Base-by-base conservation (phyloP, 2,797 vertebrate genomes). In the Australoheros facetus region DNA sequence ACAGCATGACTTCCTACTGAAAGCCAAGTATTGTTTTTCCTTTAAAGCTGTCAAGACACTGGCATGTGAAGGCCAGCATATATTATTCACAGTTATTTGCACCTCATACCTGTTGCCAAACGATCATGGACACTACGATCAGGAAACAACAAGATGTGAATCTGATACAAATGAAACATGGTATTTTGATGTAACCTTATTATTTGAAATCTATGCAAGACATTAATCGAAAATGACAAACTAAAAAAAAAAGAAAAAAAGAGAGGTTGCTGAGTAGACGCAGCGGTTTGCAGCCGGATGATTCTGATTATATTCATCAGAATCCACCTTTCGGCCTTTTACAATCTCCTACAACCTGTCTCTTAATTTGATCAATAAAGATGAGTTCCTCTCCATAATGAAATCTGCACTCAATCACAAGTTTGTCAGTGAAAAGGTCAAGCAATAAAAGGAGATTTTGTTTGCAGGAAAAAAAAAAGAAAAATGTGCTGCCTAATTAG, bases 341-440 rank as follows among this genome's bases (percentile, higher is more conserved):
- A 45, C 80, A 78, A 78, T 77, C 73, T 87, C 75, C 85, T 78
- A 76, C 80, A 77, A 79, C 77, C 85, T 87, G 80, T 79, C 85
- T 79, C 51, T 88, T 89, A 76, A 85, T 90, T 77, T 90, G 89
- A 92, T 95, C 91, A 94, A 93, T 94, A 93, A 94, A 94, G 90
- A 92, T 93, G 89, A 94, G 87, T 90, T 91, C 92, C 73, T 84
- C 60, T 80, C 75, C 85, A 81, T 88, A 91, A 94, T 94, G 78
- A 93, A 93, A 89, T 91, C 78, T 73, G 81, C 88, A 85, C 89
- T 92, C 90, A 91, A 90, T 94, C 92, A 88, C 89, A 90, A 85
- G 71, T 92, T 87, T 89, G 89, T 93, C 93, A 94, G 88, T 85
- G 85, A 81, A 96, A 96, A 94, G 94, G 92, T 91, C 95, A 93